Evolutionary conservation across 2,888 invertebrate species (phyloP).

Genomic region (Ornithoptera priamus): DNA sequence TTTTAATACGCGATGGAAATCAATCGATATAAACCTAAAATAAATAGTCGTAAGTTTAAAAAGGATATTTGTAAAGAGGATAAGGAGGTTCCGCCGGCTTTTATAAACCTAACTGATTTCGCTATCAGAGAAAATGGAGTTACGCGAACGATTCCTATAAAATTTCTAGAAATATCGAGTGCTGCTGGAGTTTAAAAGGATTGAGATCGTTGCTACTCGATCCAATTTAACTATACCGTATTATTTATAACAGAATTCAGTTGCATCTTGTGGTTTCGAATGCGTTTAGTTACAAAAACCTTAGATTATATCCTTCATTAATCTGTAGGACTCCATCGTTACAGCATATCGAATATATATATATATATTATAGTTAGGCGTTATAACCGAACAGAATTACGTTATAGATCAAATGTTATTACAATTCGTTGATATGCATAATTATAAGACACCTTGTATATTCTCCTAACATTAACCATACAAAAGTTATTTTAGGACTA

Average conservation of each 20-base stretch:
- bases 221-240: background rate
- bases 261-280: background rate
- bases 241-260: background rate
- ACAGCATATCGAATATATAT: background rate
- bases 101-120: constrained; percentile 6
- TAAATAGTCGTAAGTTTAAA: constrained; percentile 6
- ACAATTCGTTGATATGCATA: constrained; percentile 79
- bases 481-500: constrained; percentile 56
- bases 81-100: background rate
- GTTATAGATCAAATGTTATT: constrained; percentile 44
- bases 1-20: background rate
- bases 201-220: constrained; percentile 6
- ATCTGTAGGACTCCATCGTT: background rate
- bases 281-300: background rate
- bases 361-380: background rate
- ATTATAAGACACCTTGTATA: constrained; percentile 78
- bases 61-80: background rate
- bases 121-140: constrained; percentile 13
- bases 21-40: constrained; percentile 1
- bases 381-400: constrained; percentile 17
- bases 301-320: background rate
- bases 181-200: constrained; percentile 12
- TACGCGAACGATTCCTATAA: constrained; percentile 10
- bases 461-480: constrained; percentile 66
- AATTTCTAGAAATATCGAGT: constrained; percentile 12